Evolutionary conservation across 2,888 invertebrate genomes (phyloP), one percentile per base, ranked within the genome.

Genomic region (Caenorhabditis sp.): DNA sequence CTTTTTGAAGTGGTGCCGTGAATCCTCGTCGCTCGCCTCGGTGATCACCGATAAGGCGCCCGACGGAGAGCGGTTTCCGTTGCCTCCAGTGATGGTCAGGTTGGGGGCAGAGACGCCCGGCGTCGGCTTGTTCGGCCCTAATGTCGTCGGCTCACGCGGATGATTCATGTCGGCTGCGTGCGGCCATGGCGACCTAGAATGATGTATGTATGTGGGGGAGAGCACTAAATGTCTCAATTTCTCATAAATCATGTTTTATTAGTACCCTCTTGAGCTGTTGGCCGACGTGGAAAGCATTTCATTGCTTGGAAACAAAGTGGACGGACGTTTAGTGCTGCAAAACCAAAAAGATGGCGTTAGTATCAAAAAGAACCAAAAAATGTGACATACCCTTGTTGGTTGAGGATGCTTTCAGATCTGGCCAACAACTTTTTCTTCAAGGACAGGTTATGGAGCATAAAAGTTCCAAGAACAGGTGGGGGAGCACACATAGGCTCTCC

Each of bases 1-100:
- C 52, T 73, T 70, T 55, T 76, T 76, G 43, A 73, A 68, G 50
- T 77, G n/a, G n/a, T n/a, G 76, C 9, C 73, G 41, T 24, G 73
- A 26, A 53, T 83, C 82, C 45, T 83, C 83, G 45, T 83, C 83
- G 59, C 76, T 81, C 13, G 77, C 81, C 71, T 85, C 85, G 8
- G 85, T 83, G 48, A 83, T 85, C 27, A 85, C 83, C 13, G 85
- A 83, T 9, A 83, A 55, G 1, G 80, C 76, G 9, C 61, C 61
- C 11, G 65, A 65, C 17, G 76, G 71, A 2, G 56, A 62, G 3
- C 71, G 35, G 30, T 61, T 66, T 35, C 35, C 35, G 35, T 35
- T 35, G 2, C 71, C 71, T 59, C 39, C 68, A 58, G 45, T 17
- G 22, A 11, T 41, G 15, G 52, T 46, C 55, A 58, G 30, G 55